phyloP scores from a whole-genome alignment of 23 tunicate genomes.

The Trididemnum miniatum region DNA sequence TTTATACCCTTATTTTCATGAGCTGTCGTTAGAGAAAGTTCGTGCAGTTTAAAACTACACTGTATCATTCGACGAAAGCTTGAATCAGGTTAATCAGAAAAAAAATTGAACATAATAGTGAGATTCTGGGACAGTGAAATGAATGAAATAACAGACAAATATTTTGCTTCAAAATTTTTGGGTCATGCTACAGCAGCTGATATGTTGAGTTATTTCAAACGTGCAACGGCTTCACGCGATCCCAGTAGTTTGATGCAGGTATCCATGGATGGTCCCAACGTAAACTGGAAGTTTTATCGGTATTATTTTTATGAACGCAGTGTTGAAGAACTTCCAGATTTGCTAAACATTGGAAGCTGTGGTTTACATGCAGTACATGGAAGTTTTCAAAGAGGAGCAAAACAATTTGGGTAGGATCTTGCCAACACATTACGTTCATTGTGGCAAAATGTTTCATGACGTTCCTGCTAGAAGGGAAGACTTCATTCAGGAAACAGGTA shows the following conservation, averaged over 20 bases:
- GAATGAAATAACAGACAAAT: constrained; percentile 3
- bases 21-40: too few relatives aligned
- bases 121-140: constrained; percentile 19
- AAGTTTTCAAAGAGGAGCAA: constrained; percentile 11
- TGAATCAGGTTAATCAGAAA: neutral
- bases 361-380: neutral
- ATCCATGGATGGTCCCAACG: constrained; percentile 25
- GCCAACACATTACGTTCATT: neutral
- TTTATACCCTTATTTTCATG: too few relatives aligned
- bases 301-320: constrained; percentile 4
- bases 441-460: constrained; percentile 15
- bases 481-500: neutral
- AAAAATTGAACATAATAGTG: constrained; percentile 10
- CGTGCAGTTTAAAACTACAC: too few relatives aligned
- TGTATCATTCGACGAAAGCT: constrained; percentile 17
- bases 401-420: neutral
- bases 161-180: neutral
- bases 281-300: constrained; percentile 4
- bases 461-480: constrained; percentile 24
- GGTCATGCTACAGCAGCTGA: constrained; percentile 23
- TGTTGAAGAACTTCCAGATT: neutral
- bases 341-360: constrained; percentile 18
- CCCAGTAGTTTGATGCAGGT: constrained; percentile 11
- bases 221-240: neutral
- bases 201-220: constrained; percentile 16